Conservation (phyloP, 1,140 invertebrate genomes). For the Orchesella cincta region DNA sequence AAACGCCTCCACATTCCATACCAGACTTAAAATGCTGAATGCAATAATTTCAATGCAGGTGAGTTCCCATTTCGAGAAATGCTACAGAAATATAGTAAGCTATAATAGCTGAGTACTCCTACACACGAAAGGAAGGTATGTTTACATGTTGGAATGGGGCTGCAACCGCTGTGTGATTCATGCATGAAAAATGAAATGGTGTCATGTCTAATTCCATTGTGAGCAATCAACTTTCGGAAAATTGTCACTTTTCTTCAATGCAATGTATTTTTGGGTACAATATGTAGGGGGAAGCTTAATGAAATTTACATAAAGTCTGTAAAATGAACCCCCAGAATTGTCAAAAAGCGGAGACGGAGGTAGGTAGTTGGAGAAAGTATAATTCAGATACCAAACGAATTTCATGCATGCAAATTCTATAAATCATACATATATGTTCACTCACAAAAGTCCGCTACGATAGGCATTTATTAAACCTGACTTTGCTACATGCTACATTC, state of each 20-base stretch:
- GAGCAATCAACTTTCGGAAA: conserved; percentile 1
- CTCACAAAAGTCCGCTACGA: too few relatives aligned
- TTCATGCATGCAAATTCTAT: too few relatives aligned
- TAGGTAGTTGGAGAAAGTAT: too few relatives aligned
- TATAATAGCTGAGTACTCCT: neutral
- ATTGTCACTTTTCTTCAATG: conserved; percentile 20
- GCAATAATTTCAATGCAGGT: conserved; percentile 93
- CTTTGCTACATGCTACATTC: too few relatives aligned
- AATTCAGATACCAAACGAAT: too few relatives aligned
- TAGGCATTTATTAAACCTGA: too few relatives aligned
- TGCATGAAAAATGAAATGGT: conserved; percentile 23
- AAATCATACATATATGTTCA: too few relatives aligned
- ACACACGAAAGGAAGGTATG: neutral
- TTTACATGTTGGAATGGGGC: neutral
- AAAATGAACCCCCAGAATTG: too few relatives aligned
- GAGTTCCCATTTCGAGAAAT: conserved; percentile 34
- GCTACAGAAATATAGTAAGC: neutral
- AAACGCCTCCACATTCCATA: conserved; percentile 82
- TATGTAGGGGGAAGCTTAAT: too few relatives aligned
- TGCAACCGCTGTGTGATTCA: neutral
- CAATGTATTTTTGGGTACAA: too few relatives aligned
- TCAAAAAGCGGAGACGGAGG: too few relatives aligned
- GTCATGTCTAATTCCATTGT: conserved; percentile 26
- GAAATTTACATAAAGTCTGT: too few relatives aligned
- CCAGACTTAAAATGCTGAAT: conserved; percentile 85